Evolutionary conservation across 1,140 invertebrate genomes (phyloP), one percentile per base, ranked within the genome.

Genomic region (Drosophila seguyi): DNA sequence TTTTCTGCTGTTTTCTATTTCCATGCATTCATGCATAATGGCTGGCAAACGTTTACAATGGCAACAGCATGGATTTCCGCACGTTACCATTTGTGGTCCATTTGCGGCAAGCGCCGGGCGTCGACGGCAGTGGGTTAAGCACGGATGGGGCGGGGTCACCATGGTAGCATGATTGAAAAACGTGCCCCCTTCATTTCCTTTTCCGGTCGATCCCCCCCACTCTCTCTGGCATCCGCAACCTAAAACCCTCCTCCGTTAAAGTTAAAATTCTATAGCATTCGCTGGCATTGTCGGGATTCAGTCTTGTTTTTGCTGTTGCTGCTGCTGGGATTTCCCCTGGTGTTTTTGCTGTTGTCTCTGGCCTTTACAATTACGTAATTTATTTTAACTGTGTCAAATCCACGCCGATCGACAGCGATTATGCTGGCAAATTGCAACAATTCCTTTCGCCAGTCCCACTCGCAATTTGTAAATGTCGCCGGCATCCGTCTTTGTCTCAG

Each of bases 371-470:
- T 88, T 90, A 90, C 85, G 85, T 90, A 88, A 88, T 88, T 88
- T 88, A 90, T 88, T 88, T 90, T 90, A 90, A 90, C 85, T 90
- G 85, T 90, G 85, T 90, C 85, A 90, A 90, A 90, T 90, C 81
- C 85, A 85, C 78, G 81, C 78, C 85, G 86, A 90, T 90, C 85
- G 78, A 85, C 85, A 81, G 71, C 85, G 85, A 90, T 90, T 90
- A 88, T 90, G 77, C 81, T 85, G 85, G 84, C 84, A 87, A 87
- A 87, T 87, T 87, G 84, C 84, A 80, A 78, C 84, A 83, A 90
- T 87, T 84, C 73, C 84, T 84, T 69, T 63, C 20, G 38, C 74
- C 45, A 50, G 42, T 39, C 60, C 57, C 44, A 47, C 10, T 65
- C 74, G 85, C 81, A 90, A 90, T 90, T 90, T 90, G 78, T 90